phyloP scores from a whole-genome alignment of 2,888 invertebrate species.

The Allygus modestus region DNA sequence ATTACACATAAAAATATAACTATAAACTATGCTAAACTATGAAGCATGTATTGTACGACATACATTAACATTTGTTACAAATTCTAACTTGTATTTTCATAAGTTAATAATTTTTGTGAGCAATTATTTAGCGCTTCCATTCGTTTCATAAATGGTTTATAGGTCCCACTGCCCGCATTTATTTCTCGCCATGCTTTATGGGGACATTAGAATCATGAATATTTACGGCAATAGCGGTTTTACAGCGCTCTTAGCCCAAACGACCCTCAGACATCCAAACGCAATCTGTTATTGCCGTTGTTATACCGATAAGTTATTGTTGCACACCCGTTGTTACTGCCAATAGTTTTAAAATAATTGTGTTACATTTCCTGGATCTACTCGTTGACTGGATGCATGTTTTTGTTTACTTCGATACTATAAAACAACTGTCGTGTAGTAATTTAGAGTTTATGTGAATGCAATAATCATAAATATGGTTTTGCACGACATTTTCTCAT shows the following conservation, averaged over 20 bases:
- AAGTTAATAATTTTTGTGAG: neutral
- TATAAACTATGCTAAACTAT: too few species aligned
- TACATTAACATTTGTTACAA: too few species aligned
- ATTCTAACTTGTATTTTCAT: neutral
- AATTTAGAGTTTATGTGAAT: too few species aligned
- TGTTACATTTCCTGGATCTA: neutral
- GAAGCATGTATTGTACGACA: too few species aligned
- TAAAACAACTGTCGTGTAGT: too few species aligned
- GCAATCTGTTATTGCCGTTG: conserved; percentile 33
- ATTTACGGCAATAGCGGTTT: conserved; percentile 24
- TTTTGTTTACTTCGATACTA: too few species aligned
- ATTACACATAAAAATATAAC: too few species aligned
- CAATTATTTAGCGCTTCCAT: conserved; percentile 33
- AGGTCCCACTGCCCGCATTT: conserved; percentile 6
- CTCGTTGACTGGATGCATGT: too few species aligned
- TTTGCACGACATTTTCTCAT: neutral
- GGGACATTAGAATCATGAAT: conserved; percentile 38
- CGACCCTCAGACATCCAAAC: conserved; percentile 18
- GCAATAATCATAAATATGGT: neutral
- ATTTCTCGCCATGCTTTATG: conserved; percentile 37
- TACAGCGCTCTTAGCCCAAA: conserved; percentile 30
- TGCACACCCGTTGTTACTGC: neutral
- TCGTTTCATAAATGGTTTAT: neutral
- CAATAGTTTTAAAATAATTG: neutral
- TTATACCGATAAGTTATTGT: neutral